Percentiles rank a stretch among this genome's conserved stretches.
These are phyloP conservation scores for Nibea albiflora DNA, from an alignment of 2,113 vertebrate species.

Conservation along the genomic window DNA sequence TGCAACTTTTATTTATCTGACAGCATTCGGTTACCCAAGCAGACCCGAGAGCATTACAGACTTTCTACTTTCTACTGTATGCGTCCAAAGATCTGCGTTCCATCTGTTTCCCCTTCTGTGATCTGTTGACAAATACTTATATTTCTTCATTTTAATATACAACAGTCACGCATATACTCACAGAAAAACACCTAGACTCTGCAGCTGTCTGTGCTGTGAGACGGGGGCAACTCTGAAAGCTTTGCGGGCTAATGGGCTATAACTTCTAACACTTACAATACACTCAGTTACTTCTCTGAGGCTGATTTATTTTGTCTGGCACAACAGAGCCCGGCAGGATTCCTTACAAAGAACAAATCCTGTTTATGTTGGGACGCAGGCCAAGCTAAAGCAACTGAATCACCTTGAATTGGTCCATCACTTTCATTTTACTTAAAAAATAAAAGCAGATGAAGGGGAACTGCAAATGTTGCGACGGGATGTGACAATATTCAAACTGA, in stretches of 20 bases:
- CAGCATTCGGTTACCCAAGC: neutral
- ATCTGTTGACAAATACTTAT: slow-evolving; percentile 4
- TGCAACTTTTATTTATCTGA: slow-evolving; percentile 23
- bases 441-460: slow-evolving; percentile 13
- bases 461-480: neutral
- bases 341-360: slow-evolving; percentile 30
- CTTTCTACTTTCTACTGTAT: neutral
- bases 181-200: slow-evolving; percentile 1
- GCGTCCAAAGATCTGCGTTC: neutral
- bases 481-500: slow-evolving; percentile 5
- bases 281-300: slow-evolving; percentile 15
- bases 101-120: neutral
- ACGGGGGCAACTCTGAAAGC: slow-evolving; percentile 36
- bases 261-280: slow-evolving; percentile 37
- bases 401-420: slow-evolving; percentile 38
- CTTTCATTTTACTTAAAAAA: slow-evolving; percentile 43
- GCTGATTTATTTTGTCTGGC: slow-evolving; percentile 39
- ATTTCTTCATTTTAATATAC: neutral
- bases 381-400: slow-evolving; percentile 21
- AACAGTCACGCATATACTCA: neutral
- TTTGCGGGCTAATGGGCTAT: slow-evolving; percentile 36
- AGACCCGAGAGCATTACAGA: slow-evolving; percentile 15
- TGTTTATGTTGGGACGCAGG: neutral
- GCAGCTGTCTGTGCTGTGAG: neutral
- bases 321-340: slow-evolving; percentile 42